Percentiles rank a stretch among this genome's conserved stretches.
Conservation (phyloP, 2,113 vertebrate species). For the Menidia beryllina region DNA sequence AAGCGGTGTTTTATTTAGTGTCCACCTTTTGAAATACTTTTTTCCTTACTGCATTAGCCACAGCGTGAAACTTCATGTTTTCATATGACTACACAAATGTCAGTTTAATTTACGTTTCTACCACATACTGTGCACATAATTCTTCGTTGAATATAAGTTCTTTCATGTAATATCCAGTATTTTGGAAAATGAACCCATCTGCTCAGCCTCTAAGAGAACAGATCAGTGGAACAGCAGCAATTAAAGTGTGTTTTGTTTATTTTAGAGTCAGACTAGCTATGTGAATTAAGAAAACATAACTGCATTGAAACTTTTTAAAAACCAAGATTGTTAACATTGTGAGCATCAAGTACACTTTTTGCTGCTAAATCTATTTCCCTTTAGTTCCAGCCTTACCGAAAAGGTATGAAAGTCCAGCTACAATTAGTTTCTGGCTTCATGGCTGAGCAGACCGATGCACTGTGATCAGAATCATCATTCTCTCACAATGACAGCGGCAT, state of each 20-base stretch:
- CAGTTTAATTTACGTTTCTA: neutral
- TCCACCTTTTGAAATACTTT: slow-evolving; percentile 1
- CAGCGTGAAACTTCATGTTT: too few species aligned
- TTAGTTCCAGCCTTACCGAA: neutral
- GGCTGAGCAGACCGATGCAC: slow-evolving; percentile 44
- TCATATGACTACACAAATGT: too few species aligned
- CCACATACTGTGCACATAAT: too few species aligned
- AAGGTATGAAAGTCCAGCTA: neutral
- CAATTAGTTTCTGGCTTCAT: slow-evolving; percentile 2
- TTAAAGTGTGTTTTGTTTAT: neutral
- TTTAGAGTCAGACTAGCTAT: neutral
- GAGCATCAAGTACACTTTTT: neutral
- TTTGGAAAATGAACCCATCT: too few species aligned
- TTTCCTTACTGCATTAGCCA: neutral
- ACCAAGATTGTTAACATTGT: neutral
- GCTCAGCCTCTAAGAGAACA: neutral
- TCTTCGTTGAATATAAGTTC: too few species aligned
- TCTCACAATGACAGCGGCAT: slow-evolving; percentile 58
- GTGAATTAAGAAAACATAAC: neutral
- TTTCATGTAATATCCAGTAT: too few species aligned
- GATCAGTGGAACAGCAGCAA: too few species aligned
- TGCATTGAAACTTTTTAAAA: too few species aligned
- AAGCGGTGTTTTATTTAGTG: slow-evolving; percentile 27
- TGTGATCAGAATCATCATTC: slow-evolving; percentile 15
- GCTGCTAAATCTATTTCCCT: neutral